Percentiles rank a stretch among this genome's conserved stretches.
phyloP scores from a whole-genome alignment of 2,113 vertebrate species.

The Brachypodius melanocephalos region DNA sequence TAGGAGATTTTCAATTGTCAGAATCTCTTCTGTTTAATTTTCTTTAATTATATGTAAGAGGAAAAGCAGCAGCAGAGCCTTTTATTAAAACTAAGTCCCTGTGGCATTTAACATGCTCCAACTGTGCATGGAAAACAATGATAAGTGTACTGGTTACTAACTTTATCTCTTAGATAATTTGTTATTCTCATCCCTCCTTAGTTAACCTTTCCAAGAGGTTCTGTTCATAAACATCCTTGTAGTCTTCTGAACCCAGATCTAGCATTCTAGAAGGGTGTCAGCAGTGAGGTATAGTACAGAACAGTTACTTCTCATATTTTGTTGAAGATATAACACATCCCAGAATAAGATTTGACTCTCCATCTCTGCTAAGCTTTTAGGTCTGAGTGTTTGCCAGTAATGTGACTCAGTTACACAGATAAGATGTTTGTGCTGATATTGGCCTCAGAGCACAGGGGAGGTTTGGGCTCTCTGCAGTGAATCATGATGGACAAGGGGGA shows the following conservation, averaged over 20 bases:
- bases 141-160: neutral
- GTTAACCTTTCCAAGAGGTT: constrained; percentile 39
- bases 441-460: neutral
- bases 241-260: constrained; percentile 27
- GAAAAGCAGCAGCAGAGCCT: neutral
- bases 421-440: neutral
- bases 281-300: constrained; percentile 40
- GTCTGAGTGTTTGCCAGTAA: neutral
- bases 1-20: neutral
- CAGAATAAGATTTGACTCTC: neutral
- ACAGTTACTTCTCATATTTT: neutral
- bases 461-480: neutral
- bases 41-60: neutral
- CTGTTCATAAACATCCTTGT: constrained; percentile 38
- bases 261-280: constrained; percentile 32
- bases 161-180: constrained; percentile 32
- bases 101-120: neutral
- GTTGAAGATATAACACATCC: neutral
- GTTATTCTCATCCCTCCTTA: constrained; percentile 32
- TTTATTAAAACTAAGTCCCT: neutral
- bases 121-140: neutral
- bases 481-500: neutral
- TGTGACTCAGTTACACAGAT: neutral
- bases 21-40: neutral
- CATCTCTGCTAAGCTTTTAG: neutral